phyloP scores from a whole-genome alignment of 2,113 vertebrate species.

The Echinops telfairi region DNA sequence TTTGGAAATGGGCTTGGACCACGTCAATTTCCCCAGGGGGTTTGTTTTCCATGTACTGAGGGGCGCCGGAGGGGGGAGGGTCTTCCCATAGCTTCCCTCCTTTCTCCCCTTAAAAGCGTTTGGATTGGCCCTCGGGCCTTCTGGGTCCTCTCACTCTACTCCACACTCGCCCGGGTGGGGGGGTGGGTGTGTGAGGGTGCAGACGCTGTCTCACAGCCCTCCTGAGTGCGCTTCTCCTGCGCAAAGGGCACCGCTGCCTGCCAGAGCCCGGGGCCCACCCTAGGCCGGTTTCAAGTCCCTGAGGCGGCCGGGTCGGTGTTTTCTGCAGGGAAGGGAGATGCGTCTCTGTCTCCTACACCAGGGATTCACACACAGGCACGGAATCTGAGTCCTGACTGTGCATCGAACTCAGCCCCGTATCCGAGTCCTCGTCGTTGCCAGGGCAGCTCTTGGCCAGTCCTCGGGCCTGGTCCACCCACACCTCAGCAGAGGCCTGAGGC shows the following conservation, averaged over 20 bases:
- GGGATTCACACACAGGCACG: conserved; percentile 92
- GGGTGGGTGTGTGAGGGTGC: not conserved
- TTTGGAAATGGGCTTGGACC: conserved; percentile 79
- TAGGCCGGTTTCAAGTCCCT: not conserved
- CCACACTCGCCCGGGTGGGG: not conserved
- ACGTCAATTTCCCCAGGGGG: conserved; percentile 53
- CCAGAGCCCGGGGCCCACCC: not conserved
- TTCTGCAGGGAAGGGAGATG: not conserved
- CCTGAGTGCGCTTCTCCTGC: not conserved
- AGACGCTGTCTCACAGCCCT: not conserved
- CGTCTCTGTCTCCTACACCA: conserved; percentile 87
- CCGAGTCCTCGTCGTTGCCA: conserved; percentile 95
- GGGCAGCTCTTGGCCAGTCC: conserved; percentile 88
- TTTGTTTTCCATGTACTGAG: not conserved
- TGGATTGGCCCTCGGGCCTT: not conserved
- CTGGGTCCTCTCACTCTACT: not conserved
- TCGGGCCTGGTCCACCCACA: conserved; percentile 92
- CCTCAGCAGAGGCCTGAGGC: conserved; percentile 49
- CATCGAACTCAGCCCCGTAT: conserved; percentile 97
- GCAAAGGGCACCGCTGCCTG: not conserved
- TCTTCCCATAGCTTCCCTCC: conserved; percentile 4
- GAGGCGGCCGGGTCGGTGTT: not conserved
- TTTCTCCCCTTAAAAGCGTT: not conserved
- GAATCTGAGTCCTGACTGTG: conserved; percentile 98
- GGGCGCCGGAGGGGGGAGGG: not conserved